Evolutionary conservation across 2,888 invertebrate species (phyloP), one percentile per base, ranked within the genome.

Genomic region (Cyclophora punctaria): DNA sequence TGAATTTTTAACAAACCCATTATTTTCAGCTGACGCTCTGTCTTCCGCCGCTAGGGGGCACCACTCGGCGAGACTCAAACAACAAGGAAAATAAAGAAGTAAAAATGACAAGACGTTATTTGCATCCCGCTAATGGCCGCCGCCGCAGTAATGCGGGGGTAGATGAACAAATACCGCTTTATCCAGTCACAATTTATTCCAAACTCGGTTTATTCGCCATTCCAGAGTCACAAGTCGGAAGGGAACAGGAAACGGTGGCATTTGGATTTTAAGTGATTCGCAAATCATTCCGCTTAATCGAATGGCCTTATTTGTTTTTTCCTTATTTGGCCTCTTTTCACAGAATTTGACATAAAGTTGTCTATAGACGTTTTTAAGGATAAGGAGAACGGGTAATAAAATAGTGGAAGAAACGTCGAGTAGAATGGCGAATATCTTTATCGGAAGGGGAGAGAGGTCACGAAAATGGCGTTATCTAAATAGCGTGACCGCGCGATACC

Each of bases 81-180:
- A 37, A 77, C 70, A 74, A 78, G 75, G 72, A 75, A 80, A 85
- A 86, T 85, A 86, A 87, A 85, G 80, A 85, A 84, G 83, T 79
- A 80, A 84, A 87, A 86, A 84, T 85, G 83, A 85, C 87, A 86
- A 88, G 87, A 87, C 83, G 86, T 82, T 88, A 86, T 88, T 86
- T 87, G 87, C 86, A 86, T 86, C 83, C 71, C 81, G 80, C 86
- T 88, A 88, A 88, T 88, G 88, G 86, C 74, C 72, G 78, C 75
- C 66, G 75, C 78, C 74, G 75, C 69, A 81, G 82, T 85, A 85
- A 85, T 84, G 83, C 85, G 81, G 83, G 86, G 86, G 86, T 82
- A 85, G 83, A 80, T 80, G 85, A 85, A 86, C 86, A 87, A 88
- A 87, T 87, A 87, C 87, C 84, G 82, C 86, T 86, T 86, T 84